These are phyloP conservation scores for Campylomormyrus tamandua DNA, from an alignment of 2,113 vertebrate species.

Conservation along the genomic window DNA sequence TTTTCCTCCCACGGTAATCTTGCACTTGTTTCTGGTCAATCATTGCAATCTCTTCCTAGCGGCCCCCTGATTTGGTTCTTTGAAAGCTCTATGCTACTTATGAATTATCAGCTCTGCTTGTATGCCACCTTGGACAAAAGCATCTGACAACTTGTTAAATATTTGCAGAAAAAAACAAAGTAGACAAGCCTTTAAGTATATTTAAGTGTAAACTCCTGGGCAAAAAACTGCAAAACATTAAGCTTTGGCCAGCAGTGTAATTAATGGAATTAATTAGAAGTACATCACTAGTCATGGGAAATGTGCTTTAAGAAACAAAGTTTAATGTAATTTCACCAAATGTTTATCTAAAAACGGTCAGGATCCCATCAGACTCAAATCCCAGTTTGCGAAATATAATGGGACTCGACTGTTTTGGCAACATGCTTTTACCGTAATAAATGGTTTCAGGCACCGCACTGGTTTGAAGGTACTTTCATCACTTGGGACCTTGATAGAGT, in stretches of 20 bases:
- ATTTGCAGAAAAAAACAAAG: background rate
- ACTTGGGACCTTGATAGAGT: background rate
- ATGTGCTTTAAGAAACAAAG: background rate
- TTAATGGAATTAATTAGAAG: background rate
- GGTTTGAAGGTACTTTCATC: background rate
- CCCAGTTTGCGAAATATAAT: background rate
- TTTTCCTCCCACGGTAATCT: background rate
- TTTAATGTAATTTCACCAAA: background rate
- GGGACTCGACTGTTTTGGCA: background rate
- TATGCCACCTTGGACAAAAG: background rate
- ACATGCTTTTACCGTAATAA: background rate
- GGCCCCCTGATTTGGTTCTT: background rate
- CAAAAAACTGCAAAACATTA: background rate
- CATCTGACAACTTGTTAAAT: background rate
- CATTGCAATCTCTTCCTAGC: background rate
- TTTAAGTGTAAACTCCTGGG: background rate
- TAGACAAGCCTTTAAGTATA: background rate
- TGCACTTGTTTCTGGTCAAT: background rate
- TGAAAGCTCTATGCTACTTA: background rate
- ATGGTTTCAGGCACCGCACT: background rate
- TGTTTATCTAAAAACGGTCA: background rate
- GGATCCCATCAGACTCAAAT: background rate
- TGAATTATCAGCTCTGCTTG: background rate
- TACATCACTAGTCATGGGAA: background rate
- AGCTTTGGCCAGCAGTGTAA: background rate